A percentile compares a stretch with the other conserved stretches of the same genome.
These are phyloP conservation scores for Acrocephalus arundinaceus DNA, from an alignment of 2,113 vertebrate genomes.

Conservation along the genomic window DNA sequence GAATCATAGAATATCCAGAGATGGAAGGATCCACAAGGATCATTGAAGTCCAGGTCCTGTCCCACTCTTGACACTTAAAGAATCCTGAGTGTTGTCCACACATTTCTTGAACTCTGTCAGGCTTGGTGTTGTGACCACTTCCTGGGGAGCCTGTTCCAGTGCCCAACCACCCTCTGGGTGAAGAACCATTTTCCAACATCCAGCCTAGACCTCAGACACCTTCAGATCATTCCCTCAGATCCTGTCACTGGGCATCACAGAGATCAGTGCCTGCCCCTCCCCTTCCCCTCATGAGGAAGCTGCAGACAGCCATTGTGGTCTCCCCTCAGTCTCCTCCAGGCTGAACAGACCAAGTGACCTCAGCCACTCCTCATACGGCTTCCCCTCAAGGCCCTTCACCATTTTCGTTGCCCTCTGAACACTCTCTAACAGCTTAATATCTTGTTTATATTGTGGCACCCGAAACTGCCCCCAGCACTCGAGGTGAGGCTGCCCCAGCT, in stretches of 20 bases:
- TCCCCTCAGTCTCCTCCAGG: background rate
- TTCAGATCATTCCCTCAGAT: background rate
- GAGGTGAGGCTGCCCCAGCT: accelerated
- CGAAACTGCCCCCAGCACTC: accelerated
- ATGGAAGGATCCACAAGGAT: background rate
- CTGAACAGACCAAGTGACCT: background rate
- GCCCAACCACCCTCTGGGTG: background rate
- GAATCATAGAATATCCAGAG: background rate
- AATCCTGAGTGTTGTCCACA: background rate
- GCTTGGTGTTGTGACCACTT: background rate
- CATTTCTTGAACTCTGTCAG: background rate
- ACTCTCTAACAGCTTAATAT: background rate
- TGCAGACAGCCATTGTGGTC: background rate
- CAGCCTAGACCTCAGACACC: background rate
- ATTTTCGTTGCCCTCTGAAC: accelerated
- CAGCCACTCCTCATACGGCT: accelerated
- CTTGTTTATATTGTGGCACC: background rate
- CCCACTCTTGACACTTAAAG: background rate
- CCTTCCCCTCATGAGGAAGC: background rate
- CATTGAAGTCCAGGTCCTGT: background rate
- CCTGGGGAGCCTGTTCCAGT: background rate
- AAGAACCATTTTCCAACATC: background rate
- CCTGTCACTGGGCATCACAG: background rate
- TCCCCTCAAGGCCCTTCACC: background rate
- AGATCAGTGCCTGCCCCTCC: no score